Conservation (phyloP, 2,797 vertebrate genomes). For the Smutsia gigantea region DNA sequence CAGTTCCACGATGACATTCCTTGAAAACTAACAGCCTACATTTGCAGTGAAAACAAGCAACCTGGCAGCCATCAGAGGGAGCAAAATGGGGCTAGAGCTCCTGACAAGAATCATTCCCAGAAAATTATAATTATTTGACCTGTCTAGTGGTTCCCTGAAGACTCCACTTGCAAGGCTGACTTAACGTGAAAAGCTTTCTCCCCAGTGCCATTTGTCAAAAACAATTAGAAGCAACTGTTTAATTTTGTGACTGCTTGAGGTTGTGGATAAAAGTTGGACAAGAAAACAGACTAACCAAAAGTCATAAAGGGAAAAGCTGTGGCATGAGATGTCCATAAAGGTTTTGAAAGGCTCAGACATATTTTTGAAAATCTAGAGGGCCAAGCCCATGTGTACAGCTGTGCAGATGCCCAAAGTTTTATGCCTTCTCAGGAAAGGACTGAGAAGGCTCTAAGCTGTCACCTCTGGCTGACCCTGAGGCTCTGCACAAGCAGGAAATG, state of each 20-base stretch:
- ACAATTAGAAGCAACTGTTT: not conserved
- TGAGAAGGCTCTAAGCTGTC: not conserved
- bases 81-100: not conserved
- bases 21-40: conserved; percentile 27
- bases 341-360: not conserved
- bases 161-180: not conserved
- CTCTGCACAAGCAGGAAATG: not conserved
- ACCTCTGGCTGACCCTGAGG: not conserved
- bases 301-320: not conserved
- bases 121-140: not conserved
- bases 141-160: not conserved
- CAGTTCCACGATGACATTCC: not conserved
- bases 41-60: not conserved
- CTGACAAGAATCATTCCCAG: not conserved
- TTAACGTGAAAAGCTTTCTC: not conserved
- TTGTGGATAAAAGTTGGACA: not conserved
- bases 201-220: conserved; percentile 2
- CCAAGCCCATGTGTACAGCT: not conserved
- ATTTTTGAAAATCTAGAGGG: not conserved
- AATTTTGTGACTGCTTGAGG: not conserved
- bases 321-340: not conserved
- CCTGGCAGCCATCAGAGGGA: not conserved
- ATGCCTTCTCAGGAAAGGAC: not conserved
- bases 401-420: not conserved
- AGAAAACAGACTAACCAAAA: not conserved